Conservation (phyloP, 2,888 invertebrate genomes). For the Caenorhabditis sinica region DNA sequence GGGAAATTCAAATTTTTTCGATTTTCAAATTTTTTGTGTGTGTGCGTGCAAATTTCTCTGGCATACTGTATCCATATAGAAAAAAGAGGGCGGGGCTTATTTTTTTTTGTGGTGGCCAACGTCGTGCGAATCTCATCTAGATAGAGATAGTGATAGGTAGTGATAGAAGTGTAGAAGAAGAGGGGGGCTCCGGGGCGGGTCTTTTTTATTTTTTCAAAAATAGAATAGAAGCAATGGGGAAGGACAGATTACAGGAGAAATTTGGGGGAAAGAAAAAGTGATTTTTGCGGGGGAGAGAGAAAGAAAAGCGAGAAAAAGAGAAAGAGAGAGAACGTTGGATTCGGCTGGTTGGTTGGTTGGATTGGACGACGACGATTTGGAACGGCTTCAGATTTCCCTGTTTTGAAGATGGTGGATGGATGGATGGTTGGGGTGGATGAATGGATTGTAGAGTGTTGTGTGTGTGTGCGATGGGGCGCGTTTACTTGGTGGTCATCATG, state of each 20-base stretch:
- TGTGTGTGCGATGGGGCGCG: no score
- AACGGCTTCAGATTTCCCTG: neutral
- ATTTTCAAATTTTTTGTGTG: no score
- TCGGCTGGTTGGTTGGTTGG: neutral
- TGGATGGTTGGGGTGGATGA: neutral
- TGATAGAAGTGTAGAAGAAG: no score
- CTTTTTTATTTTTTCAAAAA: slow-evolving; percentile 15
- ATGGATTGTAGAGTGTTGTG: no score
- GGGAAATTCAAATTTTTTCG: no score
- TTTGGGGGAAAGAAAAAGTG: neutral
- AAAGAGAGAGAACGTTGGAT: slow-evolving; percentile 10
- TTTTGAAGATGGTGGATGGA: neutral
- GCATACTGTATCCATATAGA: no score
- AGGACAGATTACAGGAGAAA: neutral
- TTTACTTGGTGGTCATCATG: slow-evolving; percentile 83
- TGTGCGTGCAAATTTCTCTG: no score
- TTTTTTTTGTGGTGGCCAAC: no score
- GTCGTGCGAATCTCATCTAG: no score
- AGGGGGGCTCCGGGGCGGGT: neutral
- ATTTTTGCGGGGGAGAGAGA: neutral
- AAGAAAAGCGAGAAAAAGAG: slow-evolving; percentile 8
- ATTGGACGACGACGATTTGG: neutral
- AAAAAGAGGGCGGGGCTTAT: no score
- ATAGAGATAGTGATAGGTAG: no score
- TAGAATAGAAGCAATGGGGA: neutral